These are phyloP conservation scores for Elysia chlorotica DNA, from an alignment of 1,140 invertebrate genomes.

Conservation along the genomic window DNA sequence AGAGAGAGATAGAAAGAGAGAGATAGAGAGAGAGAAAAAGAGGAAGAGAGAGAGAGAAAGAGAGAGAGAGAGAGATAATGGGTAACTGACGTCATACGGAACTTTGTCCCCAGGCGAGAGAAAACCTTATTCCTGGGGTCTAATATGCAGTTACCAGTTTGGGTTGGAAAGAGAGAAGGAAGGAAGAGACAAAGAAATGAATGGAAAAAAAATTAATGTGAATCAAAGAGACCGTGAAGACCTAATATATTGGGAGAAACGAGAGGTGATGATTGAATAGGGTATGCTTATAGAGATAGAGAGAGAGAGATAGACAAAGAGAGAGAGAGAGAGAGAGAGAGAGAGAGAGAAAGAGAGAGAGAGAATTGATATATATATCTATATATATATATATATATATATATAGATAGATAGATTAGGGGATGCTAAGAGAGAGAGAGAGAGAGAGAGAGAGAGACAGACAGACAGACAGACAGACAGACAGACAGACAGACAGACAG, in stretches of 20 bases:
- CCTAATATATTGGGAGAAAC: too few relatives aligned
- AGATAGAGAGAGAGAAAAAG: background rate
- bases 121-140: background rate
- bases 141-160: background rate
- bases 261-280: background rate
- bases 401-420: too few relatives aligned
- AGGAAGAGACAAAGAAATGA: background rate
- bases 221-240: too few relatives aligned
- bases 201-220: too few relatives aligned
- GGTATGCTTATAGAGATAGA: background rate
- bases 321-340: background rate
- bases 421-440: too few relatives aligned
- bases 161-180: background rate
- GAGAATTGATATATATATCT: too few relatives aligned
- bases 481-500: too few relatives aligned
- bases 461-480: too few relatives aligned
- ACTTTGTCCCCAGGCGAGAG: too few relatives aligned
- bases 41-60: background rate
- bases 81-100: too few relatives aligned
- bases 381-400: too few relatives aligned
- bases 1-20: conserved; percentile 8
- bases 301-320: background rate
- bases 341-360: background rate
- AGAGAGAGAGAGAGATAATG: background rate
- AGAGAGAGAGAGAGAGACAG: too few relatives aligned